A percentile compares a stretch with the other conserved stretches of the same genome.
Evolutionary conservation across 2,888 invertebrate species (phyloP).

Genomic region (Anagyrus pseudococci): DNA sequence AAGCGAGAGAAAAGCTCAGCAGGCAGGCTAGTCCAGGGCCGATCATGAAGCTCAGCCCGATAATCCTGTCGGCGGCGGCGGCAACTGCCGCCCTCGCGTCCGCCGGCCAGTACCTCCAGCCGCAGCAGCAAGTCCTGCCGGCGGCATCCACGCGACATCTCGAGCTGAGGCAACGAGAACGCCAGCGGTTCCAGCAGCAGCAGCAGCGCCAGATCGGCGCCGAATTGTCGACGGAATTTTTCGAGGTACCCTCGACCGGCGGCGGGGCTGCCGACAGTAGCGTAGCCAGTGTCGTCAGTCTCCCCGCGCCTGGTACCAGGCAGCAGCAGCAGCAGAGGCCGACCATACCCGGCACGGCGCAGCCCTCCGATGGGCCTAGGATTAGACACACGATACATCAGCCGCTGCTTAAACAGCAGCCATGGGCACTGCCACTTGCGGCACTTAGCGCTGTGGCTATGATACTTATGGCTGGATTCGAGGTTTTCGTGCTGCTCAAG

Average conservation of each 20-base stretch:
- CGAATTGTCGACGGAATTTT: constrained; percentile 87
- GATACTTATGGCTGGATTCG: constrained; percentile 85
- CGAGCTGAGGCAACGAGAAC: constrained; percentile 36
- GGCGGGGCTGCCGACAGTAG: constrained; percentile 53
- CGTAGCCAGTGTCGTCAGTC: constrained; percentile 56
- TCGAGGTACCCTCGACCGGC: constrained; percentile 72
- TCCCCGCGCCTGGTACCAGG: constrained; percentile 48
- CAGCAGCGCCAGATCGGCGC: constrained; percentile 45
- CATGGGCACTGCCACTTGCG: constrained; percentile 91
- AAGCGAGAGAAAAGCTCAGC: too few relatives aligned
- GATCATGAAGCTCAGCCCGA: constrained; percentile 54
- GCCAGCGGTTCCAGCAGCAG: constrained; percentile 28
- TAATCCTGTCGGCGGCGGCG: constrained; percentile 59
- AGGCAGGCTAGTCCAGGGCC: not conserved
- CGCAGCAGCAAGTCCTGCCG: constrained; percentile 55
- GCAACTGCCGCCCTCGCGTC: constrained; percentile 60
- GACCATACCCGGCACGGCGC: constrained; percentile 47
- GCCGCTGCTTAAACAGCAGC: constrained; percentile 70
- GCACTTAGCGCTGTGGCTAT: constrained; percentile 85
- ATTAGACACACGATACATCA: constrained; percentile 43
- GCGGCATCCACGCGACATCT: constrained; percentile 58
- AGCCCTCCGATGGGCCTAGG: constrained; percentile 39
- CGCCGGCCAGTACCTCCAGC: constrained; percentile 42
- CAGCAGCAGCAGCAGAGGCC: constrained; percentile 34
- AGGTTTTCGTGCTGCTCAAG: constrained; percentile 84